Evolutionary conservation across 2,113 vertebrate species (phyloP), one percentile per base, ranked within the genome.

Genomic region (Triplophysa tibetana): DNA sequence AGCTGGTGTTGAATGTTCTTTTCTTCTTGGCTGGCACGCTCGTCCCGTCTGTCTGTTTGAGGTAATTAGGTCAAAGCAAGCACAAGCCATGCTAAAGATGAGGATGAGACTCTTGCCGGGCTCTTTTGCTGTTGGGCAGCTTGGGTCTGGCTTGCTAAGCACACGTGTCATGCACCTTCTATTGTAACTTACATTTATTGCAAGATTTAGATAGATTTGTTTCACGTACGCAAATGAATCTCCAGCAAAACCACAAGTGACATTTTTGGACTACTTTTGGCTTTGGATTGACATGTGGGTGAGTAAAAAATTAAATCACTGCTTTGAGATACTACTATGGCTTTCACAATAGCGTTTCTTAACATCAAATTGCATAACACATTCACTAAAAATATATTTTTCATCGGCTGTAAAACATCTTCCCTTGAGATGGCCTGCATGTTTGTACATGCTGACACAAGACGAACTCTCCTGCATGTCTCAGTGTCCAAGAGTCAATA

Each of bases 21-120:
- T 81, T 58, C 79, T 75, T 45, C 11, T 50, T 48, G 61, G 24
- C 17, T n/a, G n/a, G 48, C 60, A 66, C 60, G 50, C 61, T 77
- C 52, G 29, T 48, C 23, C 75, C 69, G 48, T 50, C 33, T 26
- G 56, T 52, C 60, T 68, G 72, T 50, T 43, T 77, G 61, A 78
- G 75, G 58, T 81, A 70, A 75, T 61, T 58, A 66, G 77, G 70
- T 66, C 26, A 64, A 52, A 56, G 69, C 1, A 13, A 0, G 8
- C 41, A 45, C 29, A 62, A 61, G 33, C 52, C 65, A 70, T 29
- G 41, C 45, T 54, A 48, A 70, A 50, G 16, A 14, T 17, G 24
- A 29, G 4, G 85, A 86, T 63, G 85, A 72, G 67, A 91, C 79
- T 84, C 82, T 21, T 33, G 68, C 50, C 52, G 68, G 24, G 24